Base-by-base conservation (phyloP, 2,888 invertebrate species). In the Ochropacha duplaris region DNA sequence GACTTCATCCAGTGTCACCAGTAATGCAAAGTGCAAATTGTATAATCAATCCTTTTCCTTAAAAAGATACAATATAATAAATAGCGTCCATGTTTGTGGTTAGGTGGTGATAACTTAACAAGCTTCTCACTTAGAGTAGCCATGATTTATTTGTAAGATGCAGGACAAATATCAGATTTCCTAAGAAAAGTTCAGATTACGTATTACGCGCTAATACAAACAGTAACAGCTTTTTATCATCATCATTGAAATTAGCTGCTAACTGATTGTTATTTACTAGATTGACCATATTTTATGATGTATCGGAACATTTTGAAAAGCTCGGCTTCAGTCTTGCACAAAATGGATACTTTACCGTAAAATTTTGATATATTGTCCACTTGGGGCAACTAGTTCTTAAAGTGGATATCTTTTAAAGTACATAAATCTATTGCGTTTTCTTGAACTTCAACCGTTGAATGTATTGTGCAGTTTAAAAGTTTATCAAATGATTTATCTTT, bases 51-150 rank as follows among this genome's bases (percentile, higher is more conserved):
- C 67, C 56, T 62, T 69, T 71, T 65, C 52, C 52, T 52, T 52
- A 34, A 52, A 52, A 59, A 64, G 65, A 66, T 76, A 52, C 31
- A 19, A 65, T 57, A 60, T 77, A 78, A 78, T 79, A 77, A 81
- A 76, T 68, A 72, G 73, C 70, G 62, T 73, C 72, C 76, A 72
- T 72, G 67, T 72, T 57, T 75, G 78, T 59, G 76, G 79, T 78
- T 65, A 68, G 56, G 57, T 59, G 64, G 61, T 62, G 77, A 76
- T 79, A 79, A 74, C 74, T 77, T 69, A 69, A 72, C 67, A 68
- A 68, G 69, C 58, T 66, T 64, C 68, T 64, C 61, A 5, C 5
- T 1, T 39, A 16, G 2, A 19, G 44, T 44, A 9, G 3, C 44
- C 44, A 44, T 44, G 44, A 9, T 19, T n/a, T 44, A 44, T 44